phyloP scores from a whole-genome alignment of 2,113 vertebrate genomes.

The Petrocephalus microphthalmus region DNA sequence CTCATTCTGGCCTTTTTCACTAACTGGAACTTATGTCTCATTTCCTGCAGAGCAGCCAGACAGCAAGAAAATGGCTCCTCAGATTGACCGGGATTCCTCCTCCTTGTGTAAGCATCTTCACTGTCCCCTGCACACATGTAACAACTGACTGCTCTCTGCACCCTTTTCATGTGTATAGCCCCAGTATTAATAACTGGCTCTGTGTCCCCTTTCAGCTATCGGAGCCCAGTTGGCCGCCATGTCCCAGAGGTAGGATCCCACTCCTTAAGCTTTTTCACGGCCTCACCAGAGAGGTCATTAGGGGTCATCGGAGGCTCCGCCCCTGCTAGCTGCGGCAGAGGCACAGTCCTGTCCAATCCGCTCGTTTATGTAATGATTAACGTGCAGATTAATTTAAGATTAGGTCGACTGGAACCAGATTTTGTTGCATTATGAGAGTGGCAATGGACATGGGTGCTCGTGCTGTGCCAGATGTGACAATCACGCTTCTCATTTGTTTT shows the following conservation, averaged over 20 bases:
- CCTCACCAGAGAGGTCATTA: not conserved
- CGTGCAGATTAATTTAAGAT: not conserved
- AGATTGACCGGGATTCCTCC: conserved; percentile 73
- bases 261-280: not conserved
- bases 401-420: not conserved
- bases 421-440: not conserved
- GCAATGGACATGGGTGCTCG: not conserved
- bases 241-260: conserved; percentile 61
- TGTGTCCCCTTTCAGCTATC: conserved; percentile 58
- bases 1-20: not conserved
- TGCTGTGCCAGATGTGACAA: not conserved
- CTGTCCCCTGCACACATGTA: not conserved
- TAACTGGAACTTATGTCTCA: not conserved
- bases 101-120: conserved; percentile 49
- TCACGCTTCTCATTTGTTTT: not conserved
- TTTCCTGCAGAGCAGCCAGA: conserved; percentile 76
- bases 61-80: conserved; percentile 87
- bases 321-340: not conserved
- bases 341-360: not conserved
- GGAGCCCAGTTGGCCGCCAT: conserved; percentile 78
- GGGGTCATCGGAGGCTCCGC: not conserved
- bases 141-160: too few species aligned
- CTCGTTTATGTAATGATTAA: not conserved
- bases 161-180: not conserved
- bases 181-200: too few species aligned